Evolutionary conservation across 2,113 vertebrate species (phyloP).

Genomic region (Chaetorhynchus papuensis): DNA sequence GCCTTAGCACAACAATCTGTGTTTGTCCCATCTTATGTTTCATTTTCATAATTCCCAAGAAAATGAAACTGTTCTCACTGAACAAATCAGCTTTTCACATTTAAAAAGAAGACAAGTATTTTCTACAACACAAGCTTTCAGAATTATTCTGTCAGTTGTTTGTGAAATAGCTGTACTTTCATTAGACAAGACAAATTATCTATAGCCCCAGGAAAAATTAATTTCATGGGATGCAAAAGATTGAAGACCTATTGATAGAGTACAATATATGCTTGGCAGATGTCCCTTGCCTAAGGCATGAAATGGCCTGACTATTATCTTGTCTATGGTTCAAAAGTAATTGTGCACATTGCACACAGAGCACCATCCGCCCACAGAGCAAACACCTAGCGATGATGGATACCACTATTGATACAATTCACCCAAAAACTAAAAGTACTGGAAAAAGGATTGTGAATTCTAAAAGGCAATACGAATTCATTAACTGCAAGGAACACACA

Average conservation of each 20-base stretch:
- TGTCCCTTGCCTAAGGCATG: slow-evolving; percentile 13
- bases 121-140: not conserved
- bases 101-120: not conserved
- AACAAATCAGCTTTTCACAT: not conserved
- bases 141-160: not conserved
- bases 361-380: not conserved
- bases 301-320: slow-evolving; percentile 39
- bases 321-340: slow-evolving; percentile 47
- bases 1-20: not conserved
- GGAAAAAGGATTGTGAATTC: not conserved
- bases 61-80: not conserved
- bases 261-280: slow-evolving; percentile 3
- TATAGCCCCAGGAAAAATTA: slow-evolving; percentile 60
- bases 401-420: not conserved
- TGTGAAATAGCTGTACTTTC: slow-evolving; percentile 34
- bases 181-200: slow-evolving; percentile 51
- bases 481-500: slow-evolving; percentile 48
- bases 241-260: slow-evolving; percentile 28
- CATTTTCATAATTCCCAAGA: not conserved
- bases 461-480: slow-evolving; percentile 22
- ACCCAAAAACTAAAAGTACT: not conserved
- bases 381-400: not conserved
- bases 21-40: not conserved
- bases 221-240: slow-evolving; percentile 35
- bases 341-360: not conserved